phyloP scores from a whole-genome alignment of 2,888 invertebrate species.

The Drosophila prostipennis region DNA sequence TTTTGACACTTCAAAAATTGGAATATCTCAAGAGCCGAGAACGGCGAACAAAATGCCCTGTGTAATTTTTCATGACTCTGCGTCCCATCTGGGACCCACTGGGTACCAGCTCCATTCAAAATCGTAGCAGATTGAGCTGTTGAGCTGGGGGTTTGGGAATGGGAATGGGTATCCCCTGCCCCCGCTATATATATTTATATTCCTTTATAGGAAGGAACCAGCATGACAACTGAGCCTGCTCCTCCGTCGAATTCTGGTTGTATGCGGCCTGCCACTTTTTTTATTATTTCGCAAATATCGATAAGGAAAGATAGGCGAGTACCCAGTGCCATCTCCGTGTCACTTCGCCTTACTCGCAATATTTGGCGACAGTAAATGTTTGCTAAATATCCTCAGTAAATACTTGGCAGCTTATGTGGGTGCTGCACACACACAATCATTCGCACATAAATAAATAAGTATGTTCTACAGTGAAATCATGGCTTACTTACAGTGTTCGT shows the following conservation, averaged over 20 bases:
- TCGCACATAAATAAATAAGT: constrained; percentile 40
- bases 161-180: not conserved
- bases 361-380: constrained; percentile 59
- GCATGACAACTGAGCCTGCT: constrained; percentile 46
- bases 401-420: constrained; percentile 52
- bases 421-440: constrained; percentile 27
- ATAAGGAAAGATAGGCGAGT: constrained; percentile 52
- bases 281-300: constrained; percentile 75
- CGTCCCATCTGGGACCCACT: constrained; percentile 62
- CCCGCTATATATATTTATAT: not conserved
- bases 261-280: constrained; percentile 57
- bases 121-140: constrained; percentile 69
- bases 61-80: constrained; percentile 64
- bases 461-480: constrained; percentile 32
- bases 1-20: constrained; percentile 77
- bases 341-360: constrained; percentile 20
- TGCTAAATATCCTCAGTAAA: constrained; percentile 70
- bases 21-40: constrained; percentile 66
- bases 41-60: constrained; percentile 58
- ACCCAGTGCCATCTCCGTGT: constrained; percentile 21
- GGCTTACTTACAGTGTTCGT: constrained; percentile 28
- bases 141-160: constrained; percentile 30
- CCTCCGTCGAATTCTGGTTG: constrained; percentile 27
- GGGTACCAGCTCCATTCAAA: constrained; percentile 47
- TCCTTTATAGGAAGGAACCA: constrained; percentile 17